phyloP scores from a whole-genome alignment of 2,113 vertebrate genomes.

The Pygoscelis adeliae region DNA sequence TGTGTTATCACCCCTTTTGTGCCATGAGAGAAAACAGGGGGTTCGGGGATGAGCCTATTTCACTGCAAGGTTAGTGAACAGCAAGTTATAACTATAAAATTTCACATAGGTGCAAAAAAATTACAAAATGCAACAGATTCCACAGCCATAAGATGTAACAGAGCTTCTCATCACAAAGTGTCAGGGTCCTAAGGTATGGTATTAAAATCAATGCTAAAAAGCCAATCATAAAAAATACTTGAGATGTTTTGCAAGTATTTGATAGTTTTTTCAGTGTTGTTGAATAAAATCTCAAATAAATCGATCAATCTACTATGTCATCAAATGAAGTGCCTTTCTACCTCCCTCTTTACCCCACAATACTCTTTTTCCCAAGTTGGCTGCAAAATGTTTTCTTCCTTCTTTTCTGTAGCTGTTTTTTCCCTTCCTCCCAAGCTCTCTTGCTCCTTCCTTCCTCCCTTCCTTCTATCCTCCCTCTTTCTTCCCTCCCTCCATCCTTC shows the following conservation, averaged over 20 bases:
- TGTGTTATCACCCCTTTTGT: neutral
- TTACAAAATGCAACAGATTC: neutral
- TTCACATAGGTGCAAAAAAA: neutral
- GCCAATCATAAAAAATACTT: neutral
- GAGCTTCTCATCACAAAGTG: neutral
- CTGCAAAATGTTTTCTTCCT: neutral
- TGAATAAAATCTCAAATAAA: neutral
- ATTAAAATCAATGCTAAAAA: neutral
- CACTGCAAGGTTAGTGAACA: neutral
- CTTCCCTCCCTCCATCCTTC: neutral
- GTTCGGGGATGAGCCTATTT: neutral
- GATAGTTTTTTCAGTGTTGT: neutral
- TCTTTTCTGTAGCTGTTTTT: neutral
- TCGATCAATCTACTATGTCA: neutral
- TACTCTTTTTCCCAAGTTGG: neutral
- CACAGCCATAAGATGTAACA: neutral
- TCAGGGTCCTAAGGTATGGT: neutral
- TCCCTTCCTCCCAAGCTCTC: neutral
- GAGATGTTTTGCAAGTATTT: neutral
- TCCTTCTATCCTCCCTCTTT: neutral
- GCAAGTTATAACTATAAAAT: neutral
- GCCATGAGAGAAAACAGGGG: neutral
- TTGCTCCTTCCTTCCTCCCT: neutral
- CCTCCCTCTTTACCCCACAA: neutral
- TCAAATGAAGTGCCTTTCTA: neutral